Conservation (phyloP, 2,888 invertebrate genomes). For the Elegia similella region DNA sequence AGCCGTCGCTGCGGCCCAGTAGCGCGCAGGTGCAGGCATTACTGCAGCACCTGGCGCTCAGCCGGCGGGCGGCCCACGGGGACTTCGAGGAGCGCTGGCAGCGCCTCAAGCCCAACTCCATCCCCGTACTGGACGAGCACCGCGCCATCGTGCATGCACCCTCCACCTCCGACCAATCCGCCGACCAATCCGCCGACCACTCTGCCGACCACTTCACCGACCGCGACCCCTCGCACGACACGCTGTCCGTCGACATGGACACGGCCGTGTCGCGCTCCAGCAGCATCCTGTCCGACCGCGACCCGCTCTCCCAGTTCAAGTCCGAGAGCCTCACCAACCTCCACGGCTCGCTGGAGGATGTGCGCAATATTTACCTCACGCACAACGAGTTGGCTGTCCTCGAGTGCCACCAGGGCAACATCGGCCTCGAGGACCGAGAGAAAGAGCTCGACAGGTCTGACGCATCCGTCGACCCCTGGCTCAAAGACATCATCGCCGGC, state of each 20-base stretch:
- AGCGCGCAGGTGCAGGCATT: conserved; percentile 67
- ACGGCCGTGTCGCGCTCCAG: conserved; percentile 66
- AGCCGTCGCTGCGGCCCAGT: conserved; percentile 51
- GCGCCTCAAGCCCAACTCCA: conserved; percentile 84
- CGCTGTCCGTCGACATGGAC: conserved; percentile 60
- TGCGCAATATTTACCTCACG: conserved; percentile 71
- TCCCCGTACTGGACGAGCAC: conserved; percentile 81
- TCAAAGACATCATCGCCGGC: conserved; percentile 80
- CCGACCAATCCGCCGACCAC: no score
- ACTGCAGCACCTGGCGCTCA: conserved; percentile 52
- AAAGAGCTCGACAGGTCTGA: conserved; percentile 64
- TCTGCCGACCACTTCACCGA: background rate
- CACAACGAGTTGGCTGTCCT: conserved; percentile 65
- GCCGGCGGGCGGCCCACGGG: conserved; percentile 35
- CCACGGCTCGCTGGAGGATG: conserved; percentile 86
- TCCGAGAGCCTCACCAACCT: conserved; percentile 84
- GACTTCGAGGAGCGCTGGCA: conserved; percentile 90
- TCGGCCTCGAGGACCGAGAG: conserved; percentile 54
- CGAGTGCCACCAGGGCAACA: conserved; percentile 70
- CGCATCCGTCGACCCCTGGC: conserved; percentile 81
- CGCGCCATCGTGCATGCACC: conserved; percentile 70
- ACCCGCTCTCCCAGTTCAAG: conserved; percentile 65
- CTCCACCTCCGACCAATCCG: conserved; percentile 43
- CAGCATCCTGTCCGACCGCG: conserved; percentile 70
- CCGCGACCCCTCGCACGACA: conserved; percentile 39